These are phyloP conservation scores for Galerucella nymphaeae DNA, from an alignment of 2,888 invertebrate genomes.

Conservation along the genomic window DNA sequence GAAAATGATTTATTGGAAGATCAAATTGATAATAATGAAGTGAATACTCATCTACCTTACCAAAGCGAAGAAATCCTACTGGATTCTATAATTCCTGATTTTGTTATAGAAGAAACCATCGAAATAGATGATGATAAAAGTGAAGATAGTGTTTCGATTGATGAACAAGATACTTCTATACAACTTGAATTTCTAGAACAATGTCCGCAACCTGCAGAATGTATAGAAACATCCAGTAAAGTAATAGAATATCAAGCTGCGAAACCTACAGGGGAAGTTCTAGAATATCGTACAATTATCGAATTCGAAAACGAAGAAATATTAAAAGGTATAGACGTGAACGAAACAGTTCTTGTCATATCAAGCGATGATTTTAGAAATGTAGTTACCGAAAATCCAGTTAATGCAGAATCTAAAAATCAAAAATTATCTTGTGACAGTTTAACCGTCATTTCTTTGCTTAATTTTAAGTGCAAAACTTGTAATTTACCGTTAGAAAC, in stretches of 20 bases:
- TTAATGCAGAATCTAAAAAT: background rate
- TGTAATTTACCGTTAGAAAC: conserved; percentile 15
- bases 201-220: background rate
- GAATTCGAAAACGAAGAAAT: background rate
- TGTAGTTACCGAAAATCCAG: background rate
- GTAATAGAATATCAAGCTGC: background rate
- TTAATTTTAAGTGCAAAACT: conserved; percentile 19
- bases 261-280: background rate
- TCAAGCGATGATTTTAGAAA: background rate
- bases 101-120: background rate
- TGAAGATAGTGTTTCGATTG: background rate
- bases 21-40: background rate
- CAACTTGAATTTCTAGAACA: background rate
- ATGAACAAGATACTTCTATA: background rate
- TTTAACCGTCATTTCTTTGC: background rate
- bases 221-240: background rate
- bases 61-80: background rate
- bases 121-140: background rate
- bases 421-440: too few species aligned
- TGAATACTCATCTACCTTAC: background rate
- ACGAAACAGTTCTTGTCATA: conserved; percentile 4
- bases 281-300: background rate
- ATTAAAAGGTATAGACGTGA: background rate
- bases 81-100: background rate
- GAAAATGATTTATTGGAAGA: background rate